Percentiles rank a stretch among this genome's conserved stretches.
phyloP scores from a whole-genome alignment of 2,797 vertebrate species.

The Eulemur rubriventer region DNA sequence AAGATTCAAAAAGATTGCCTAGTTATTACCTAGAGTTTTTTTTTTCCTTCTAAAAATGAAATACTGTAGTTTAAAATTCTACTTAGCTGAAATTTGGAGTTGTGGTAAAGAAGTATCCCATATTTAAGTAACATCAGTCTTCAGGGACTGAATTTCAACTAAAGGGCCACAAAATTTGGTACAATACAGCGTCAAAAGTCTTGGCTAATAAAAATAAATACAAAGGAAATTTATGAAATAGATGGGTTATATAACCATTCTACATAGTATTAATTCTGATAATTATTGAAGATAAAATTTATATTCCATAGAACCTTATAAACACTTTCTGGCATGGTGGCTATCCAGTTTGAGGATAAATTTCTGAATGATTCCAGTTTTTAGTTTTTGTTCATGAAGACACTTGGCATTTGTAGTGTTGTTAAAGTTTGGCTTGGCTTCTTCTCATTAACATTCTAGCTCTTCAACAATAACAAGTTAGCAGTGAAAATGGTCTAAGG shows the following conservation, averaged over 20 bases:
- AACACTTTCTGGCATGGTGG: neutral
- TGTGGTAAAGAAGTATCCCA: conserved; percentile 8
- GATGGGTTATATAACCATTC: neutral
- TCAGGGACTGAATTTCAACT: conserved; percentile 20
- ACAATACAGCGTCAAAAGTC: neutral
- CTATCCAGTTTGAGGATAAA: neutral
- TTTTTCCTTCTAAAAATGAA: conserved; percentile 62
- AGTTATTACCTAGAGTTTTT: conserved; percentile 39
- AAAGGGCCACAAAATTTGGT: neutral
- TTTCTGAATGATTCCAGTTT: neutral
- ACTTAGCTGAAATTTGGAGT: conserved; percentile 16
- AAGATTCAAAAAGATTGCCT: conserved; percentile 56
- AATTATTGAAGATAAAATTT: neutral
- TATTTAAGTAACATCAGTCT: conserved; percentile 12
- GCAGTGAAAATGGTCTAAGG: neutral
- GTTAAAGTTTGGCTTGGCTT: neutral
- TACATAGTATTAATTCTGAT: neutral
- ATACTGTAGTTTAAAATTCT: conserved; percentile 57
- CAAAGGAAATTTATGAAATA: conserved; percentile 5
- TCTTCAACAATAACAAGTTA: neutral
- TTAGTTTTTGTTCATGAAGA: neutral
- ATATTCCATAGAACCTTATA: neutral
- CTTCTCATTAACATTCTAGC: neutral
- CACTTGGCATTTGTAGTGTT: neutral
- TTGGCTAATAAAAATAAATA: neutral